Evolutionary conservation across 1,140 invertebrate genomes (phyloP), one percentile per base, ranked within the genome.

Genomic region (Bilobella aurantiaca): DNA sequence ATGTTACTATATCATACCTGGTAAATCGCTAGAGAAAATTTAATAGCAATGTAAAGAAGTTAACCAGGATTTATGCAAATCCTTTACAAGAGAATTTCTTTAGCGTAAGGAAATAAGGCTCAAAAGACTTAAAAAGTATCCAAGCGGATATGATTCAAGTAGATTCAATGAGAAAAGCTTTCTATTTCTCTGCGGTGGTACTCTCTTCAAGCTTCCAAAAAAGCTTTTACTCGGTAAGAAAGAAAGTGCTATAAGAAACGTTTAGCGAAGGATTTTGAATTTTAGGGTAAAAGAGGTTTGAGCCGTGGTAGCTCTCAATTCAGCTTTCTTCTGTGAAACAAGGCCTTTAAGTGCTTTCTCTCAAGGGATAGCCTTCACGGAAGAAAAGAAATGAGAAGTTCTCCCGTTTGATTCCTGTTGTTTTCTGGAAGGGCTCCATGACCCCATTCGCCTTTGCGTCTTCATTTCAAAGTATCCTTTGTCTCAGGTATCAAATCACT

Each of bases 401-500:
- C 57, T 29, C 28, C 57, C 27, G 30, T 58, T 58, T 29, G 57
- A 58, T 58, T 58, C 30, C 25, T 53, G 14, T 23, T n/a, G n/a
- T n/a, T n/a, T n/a, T n/a, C n/a, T n/a, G n/a, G n/a, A n/a, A n/a
- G n/a, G n/a, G 23, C 30, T 27, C 57, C 3, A 28, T 58, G 25
- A 31, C 28, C 25, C 57, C 30, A 56, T 56, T 8, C 49, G 12
- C 25, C 14, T 56, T 42, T 23, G 5, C 25, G 49, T 23, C 49
- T 53, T 53, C 49, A 53, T 8, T 23, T 53, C 23, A 14, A 42
- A n/a, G 12, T 3, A 21, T 42, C 31, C 29, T 62, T 37, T 62
- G 32, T 68, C 29, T n/a, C 61, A 69, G 68, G 30, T 69, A 58
- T 69, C 64, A 69, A 66, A 32, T 66, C 49, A 69, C 59, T 37